Evolutionary conservation across 2,113 vertebrate species (phyloP).

Genomic region (Chaetodon auriga): DNA sequence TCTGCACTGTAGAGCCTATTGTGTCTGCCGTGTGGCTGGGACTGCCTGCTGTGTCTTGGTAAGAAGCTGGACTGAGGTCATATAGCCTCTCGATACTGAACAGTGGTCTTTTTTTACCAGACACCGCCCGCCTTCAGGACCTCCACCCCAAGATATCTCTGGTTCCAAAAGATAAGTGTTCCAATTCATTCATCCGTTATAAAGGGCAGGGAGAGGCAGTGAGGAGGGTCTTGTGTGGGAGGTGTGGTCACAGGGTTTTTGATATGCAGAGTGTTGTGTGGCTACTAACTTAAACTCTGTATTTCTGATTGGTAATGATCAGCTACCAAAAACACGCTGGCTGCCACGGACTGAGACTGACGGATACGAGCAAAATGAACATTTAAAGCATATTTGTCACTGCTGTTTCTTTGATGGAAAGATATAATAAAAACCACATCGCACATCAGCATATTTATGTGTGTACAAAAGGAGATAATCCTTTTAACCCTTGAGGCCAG

Average conservation of each 20-base stretch:
- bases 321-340: background rate
- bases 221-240: slow-evolving; percentile 21
- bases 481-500: no score
- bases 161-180: slow-evolving; percentile 76
- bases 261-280: background rate
- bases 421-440: background rate
- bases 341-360: background rate
- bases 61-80: slow-evolving; percentile 72
- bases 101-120: slow-evolving; percentile 68
- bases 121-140: slow-evolving; percentile 26
- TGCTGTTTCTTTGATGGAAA: background rate
- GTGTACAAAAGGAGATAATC: background rate
- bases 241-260: slow-evolving; percentile 63
- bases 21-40: slow-evolving; percentile 43
- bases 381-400: background rate
- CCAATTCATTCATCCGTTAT: slow-evolving; percentile 71
- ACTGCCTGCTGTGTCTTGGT: slow-evolving; percentile 54
- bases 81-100: slow-evolving; percentile 61
- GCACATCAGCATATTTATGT: background rate
- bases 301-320: background rate
- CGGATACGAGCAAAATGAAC: background rate
- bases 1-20: slow-evolving; percentile 61
- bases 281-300: background rate
- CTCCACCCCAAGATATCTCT: slow-evolving; percentile 73
- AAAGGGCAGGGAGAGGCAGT: slow-evolving; percentile 70